Conservation (phyloP, 2,797 vertebrate genomes). For the Poliocrania exsul region DNA sequence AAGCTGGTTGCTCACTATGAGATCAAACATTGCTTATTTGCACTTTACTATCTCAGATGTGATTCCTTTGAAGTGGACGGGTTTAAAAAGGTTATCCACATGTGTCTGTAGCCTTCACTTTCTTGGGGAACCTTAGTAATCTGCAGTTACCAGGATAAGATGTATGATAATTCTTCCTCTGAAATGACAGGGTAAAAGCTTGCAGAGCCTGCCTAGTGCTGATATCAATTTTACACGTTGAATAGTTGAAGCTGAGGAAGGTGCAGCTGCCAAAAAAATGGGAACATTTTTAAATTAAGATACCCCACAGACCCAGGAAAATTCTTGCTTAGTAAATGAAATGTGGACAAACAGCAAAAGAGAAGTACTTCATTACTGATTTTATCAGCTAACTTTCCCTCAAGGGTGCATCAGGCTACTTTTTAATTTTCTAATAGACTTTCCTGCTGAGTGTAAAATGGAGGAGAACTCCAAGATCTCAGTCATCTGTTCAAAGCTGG, state of each 20-base stretch:
- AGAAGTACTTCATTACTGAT: background rate
- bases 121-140: background rate
- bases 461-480: background rate
- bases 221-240: background rate
- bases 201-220: background rate
- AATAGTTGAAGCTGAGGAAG: background rate
- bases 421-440: background rate
- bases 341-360: background rate
- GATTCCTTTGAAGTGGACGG: background rate
- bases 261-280: constrained; percentile 3
- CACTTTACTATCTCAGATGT: background rate
- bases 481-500: background rate
- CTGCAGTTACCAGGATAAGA: background rate
- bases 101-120: background rate
- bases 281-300: constrained; percentile 34
- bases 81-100: background rate
- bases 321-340: constrained; percentile 9
- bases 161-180: background rate
- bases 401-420: background rate
- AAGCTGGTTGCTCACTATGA: background rate
- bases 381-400: constrained; percentile 1
- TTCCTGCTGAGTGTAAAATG: background rate
- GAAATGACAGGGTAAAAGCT: background rate
- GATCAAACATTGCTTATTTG: background rate
- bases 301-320: background rate